These are phyloP conservation scores for Monoplex corrugatus DNA, from an alignment of 2,888 invertebrate species.

Conservation along the genomic window DNA sequence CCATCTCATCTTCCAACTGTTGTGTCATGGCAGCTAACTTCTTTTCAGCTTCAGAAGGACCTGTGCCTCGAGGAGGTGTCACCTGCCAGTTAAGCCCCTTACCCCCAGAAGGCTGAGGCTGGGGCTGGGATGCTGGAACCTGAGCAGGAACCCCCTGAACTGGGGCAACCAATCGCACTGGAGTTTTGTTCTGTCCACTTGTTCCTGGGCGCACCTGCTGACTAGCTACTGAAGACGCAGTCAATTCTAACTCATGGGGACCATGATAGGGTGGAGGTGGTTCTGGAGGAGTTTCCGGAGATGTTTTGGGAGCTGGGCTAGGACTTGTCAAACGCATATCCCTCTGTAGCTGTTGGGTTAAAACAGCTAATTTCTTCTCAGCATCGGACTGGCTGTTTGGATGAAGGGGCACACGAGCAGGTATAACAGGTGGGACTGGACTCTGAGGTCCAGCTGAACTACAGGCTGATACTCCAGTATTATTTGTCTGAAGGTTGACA, in stretches of 20 bases:
- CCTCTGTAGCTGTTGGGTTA: conserved; percentile 77
- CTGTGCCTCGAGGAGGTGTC: conserved; percentile 70
- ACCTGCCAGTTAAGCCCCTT: conserved; percentile 65
- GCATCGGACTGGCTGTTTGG: conserved; percentile 70
- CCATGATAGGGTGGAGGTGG: conserved; percentile 81
- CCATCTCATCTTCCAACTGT: conserved; percentile 85
- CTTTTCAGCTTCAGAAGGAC: conserved; percentile 76
- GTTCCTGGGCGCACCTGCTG: conserved; percentile 57
- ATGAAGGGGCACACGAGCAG: conserved; percentile 70
- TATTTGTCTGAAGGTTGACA: conserved; percentile 38
- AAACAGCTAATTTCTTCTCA: conserved; percentile 76
- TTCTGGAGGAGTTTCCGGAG: conserved; percentile 49
- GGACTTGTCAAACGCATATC: conserved; percentile 64
- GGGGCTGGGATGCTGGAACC: conserved; percentile 46
- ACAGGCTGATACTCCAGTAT: conserved; percentile 38
- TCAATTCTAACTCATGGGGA: conserved; percentile 76
- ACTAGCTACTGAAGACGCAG: conserved; percentile 61
- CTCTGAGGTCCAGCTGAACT: conserved; percentile 24
- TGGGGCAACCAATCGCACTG: conserved; percentile 58
- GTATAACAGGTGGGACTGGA: conserved; percentile 66
- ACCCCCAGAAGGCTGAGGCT: conserved; percentile 53
- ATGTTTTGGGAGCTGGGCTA: conserved; percentile 33
- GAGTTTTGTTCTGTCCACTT: conserved; percentile 56
- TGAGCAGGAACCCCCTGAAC: conserved; percentile 60
- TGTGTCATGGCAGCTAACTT: conserved; percentile 79